These are phyloP conservation scores for Diadumene lineata DNA, from an alignment of 92 coral and sea anemone genomes.

Conservation along the genomic window DNA sequence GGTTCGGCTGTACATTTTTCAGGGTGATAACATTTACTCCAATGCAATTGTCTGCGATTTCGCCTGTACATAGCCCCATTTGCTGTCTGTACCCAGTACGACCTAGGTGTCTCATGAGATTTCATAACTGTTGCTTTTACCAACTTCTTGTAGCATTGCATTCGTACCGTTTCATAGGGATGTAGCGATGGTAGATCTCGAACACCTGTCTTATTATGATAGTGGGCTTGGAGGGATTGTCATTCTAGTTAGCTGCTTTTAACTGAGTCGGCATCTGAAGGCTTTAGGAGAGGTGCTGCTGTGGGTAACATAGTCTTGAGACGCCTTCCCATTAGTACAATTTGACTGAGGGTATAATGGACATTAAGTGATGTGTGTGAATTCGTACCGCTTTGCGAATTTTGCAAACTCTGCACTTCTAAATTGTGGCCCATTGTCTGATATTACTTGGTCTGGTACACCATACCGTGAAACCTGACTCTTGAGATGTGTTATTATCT, in stretches of 20 bases:
- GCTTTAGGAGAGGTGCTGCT: slow-evolving; percentile 16
- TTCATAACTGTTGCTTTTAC: slow-evolving; percentile 42
- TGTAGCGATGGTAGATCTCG: slow-evolving; percentile 36
- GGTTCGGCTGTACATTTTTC: too few relatives aligned
- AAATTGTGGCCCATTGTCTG: slow-evolving; percentile 44
- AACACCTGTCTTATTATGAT: slow-evolving; percentile 39
- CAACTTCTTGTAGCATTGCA: slow-evolving; percentile 56
- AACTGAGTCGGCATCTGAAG: slow-evolving; percentile 25
- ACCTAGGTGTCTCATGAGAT: slow-evolving; percentile 38
- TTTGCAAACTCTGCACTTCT: slow-evolving; percentile 28
- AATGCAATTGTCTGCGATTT: slow-evolving; percentile 47
- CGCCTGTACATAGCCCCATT: slow-evolving; percentile 56
- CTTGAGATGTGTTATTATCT: slow-evolving; percentile 24
- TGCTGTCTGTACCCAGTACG: slow-evolving; percentile 54
- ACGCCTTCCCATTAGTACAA: slow-evolving; percentile 28
- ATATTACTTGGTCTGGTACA: slow-evolving; percentile 31
- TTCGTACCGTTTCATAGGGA: slow-evolving; percentile 30
- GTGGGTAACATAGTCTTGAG: slow-evolving; percentile 30
- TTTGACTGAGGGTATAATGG: slow-evolving; percentile 41
- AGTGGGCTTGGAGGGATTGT: slow-evolving; percentile 19
- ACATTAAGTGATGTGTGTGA: slow-evolving; percentile 37
- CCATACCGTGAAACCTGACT: slow-evolving; percentile 36
- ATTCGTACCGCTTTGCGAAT: slow-evolving; percentile 43
- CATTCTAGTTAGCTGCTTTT: slow-evolving; percentile 24
- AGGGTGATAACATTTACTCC: not conserved